phyloP scores from a whole-genome alignment of 2,113 vertebrate species.

The Clarias gariepinus region DNA sequence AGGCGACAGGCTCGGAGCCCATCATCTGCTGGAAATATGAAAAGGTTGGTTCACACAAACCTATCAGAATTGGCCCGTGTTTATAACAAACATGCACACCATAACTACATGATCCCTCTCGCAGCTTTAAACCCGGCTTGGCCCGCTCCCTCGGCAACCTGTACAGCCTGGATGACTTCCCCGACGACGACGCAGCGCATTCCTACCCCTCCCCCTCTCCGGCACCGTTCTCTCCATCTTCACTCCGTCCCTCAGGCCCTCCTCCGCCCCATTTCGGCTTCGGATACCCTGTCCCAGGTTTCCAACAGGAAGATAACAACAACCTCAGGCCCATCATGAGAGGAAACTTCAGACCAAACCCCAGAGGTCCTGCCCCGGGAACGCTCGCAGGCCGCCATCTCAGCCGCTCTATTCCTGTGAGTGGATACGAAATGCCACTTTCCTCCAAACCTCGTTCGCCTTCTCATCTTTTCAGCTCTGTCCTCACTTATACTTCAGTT shows the following conservation, averaged over 20 bases:
- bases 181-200: constrained; percentile 67
- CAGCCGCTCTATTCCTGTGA: constrained; percentile 84
- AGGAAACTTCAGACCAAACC: constrained; percentile 59
- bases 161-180: constrained; percentile 72
- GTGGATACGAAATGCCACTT: constrained; percentile 56
- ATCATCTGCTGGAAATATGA: constrained; percentile 39
- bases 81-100: not conserved
- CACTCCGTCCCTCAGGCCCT: constrained; percentile 51
- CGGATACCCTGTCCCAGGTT: constrained; percentile 69
- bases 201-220: constrained; percentile 47
- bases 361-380: constrained; percentile 65
- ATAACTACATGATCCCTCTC: constrained; percentile 53
- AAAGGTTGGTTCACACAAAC: constrained; percentile 32
- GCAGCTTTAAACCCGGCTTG: constrained; percentile 81
- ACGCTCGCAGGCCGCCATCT: constrained; percentile 73
- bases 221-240: constrained; percentile 47
- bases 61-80: no score
- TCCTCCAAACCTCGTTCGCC: not conserved
- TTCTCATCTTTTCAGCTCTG: not conserved
- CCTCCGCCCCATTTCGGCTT: constrained; percentile 69
- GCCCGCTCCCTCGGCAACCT: constrained; percentile 86
- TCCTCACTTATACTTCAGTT: not conserved
- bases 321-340: constrained; percentile 68
- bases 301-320: constrained; percentile 79
- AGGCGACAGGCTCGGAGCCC: constrained; percentile 38